Percentiles rank a stretch among this genome's conserved stretches.
Conservation (phyloP, 2,888 invertebrate genomes). For the Leistus spinibarbis region DNA sequence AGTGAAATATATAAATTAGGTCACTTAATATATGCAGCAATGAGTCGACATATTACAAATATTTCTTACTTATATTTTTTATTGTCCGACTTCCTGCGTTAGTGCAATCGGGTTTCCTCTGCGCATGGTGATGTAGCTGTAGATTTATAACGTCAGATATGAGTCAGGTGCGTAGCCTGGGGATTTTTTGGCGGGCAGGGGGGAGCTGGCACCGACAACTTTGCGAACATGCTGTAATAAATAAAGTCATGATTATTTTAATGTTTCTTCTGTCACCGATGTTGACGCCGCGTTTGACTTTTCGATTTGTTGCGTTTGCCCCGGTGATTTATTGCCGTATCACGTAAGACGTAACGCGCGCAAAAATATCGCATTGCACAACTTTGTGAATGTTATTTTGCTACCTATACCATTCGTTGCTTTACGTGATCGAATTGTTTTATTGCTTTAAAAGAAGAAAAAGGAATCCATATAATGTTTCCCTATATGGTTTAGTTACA, state of each 20-base stretch:
- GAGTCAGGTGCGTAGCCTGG: conserved; percentile 26
- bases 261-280: conserved; percentile 4
- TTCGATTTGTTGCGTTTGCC: neutral
- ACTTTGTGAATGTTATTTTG: neutral
- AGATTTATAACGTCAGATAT: conserved; percentile 23
- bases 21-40: neutral
- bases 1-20: neutral
- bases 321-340: neutral
- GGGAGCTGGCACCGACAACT: neutral
- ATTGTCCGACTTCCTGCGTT: conserved; percentile 22
- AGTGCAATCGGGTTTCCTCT: conserved; percentile 23
- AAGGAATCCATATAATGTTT: neutral
- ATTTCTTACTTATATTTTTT: conserved; percentile 14
- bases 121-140: conserved; percentile 6
- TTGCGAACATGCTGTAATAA: conserved; percentile 17
- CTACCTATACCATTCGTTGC: neutral
- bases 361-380: neutral
- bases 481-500: neutral
- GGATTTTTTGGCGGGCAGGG: neutral
- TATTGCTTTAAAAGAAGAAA: neutral
- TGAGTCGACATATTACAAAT: conserved; percentile 6
- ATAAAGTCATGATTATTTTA: conserved; percentile 22
- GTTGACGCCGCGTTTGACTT: neutral
- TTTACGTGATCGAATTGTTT: neutral
- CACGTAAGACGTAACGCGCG: neutral